Conservation (phyloP, 2,888 invertebrate species). For the Eremobia ochroleuca region DNA sequence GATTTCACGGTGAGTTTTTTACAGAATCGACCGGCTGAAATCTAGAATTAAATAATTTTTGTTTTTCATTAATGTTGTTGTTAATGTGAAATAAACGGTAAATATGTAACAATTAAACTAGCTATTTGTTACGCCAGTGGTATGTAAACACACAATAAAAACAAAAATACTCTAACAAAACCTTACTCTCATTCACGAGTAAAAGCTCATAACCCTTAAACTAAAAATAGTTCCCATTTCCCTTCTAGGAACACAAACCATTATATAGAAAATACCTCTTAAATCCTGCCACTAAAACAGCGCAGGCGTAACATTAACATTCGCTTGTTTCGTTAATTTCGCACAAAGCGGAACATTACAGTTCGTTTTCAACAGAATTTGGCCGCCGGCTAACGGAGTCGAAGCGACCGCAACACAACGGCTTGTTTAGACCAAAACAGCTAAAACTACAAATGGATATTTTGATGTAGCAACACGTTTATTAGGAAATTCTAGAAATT, state of each 20-base stretch:
- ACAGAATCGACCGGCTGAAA: too few species aligned
- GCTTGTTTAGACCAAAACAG: conserved; percentile 73
- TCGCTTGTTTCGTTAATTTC: conserved; percentile 79
- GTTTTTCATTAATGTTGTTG: neutral
- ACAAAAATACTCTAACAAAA: conserved; percentile 15
- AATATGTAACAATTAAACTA: neutral
- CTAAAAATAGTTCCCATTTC: conserved; percentile 58
- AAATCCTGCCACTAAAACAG: conserved; percentile 66
- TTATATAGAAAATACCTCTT: conserved; percentile 65
- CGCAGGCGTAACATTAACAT: conserved; percentile 70
- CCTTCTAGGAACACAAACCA: conserved; percentile 37
- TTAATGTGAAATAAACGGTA: neutral
- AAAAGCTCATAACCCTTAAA: conserved; percentile 49
- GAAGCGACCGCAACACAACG: conserved; percentile 78
- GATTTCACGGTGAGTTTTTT: too few species aligned
- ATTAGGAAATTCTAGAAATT: conserved; percentile 54
- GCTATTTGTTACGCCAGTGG: neutral
- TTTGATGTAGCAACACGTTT: conserved; percentile 69
- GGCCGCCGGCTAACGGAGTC: conserved; percentile 82
- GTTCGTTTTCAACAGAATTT: conserved; percentile 76
- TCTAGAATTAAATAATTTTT: neutral
- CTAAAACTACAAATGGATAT: conserved; percentile 79
- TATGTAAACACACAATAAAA: conserved; percentile 32
- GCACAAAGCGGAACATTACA: conserved; percentile 80
- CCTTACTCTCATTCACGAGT: conserved; percentile 2